Evolutionary conservation across 2,888 invertebrate genomes (phyloP).

Genomic region (Conus canariensis): DNA sequence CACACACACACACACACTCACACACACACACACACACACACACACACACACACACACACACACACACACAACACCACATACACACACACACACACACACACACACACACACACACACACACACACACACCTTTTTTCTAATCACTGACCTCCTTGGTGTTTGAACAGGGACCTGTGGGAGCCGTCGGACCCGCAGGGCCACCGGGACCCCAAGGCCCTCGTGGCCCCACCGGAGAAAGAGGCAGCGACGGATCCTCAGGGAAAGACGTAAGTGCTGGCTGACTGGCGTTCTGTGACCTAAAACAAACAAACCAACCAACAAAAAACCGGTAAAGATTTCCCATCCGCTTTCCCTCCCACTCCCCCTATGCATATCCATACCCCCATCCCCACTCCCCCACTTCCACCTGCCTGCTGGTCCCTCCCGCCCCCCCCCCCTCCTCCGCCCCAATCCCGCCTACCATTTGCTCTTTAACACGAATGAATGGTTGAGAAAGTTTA

Average conservation of each 20-base stretch:
- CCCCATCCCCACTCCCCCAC: too few relatives aligned
- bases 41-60: background rate
- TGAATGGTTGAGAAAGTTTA: too few relatives aligned
- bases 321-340: too few relatives aligned
- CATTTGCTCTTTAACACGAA: too few relatives aligned
- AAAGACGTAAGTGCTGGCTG: conserved; percentile 49
- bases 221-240: conserved; percentile 66
- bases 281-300: conserved; percentile 24
- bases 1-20: background rate
- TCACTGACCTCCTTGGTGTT: background rate
- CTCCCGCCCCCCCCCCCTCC: too few relatives aligned
- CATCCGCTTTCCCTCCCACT: too few relatives aligned
- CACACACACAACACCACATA: too few relatives aligned
- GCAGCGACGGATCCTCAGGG: conserved; percentile 66
- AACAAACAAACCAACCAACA: too few relatives aligned
- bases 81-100: background rate
- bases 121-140: too few relatives aligned
- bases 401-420: too few relatives aligned
- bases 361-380: too few relatives aligned
- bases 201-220: conserved; percentile 66
- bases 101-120: background rate
- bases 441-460: too few relatives aligned
- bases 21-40: conserved; percentile 8
- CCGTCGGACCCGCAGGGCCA: conserved; percentile 67
- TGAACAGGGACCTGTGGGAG: conserved; percentile 69